Evolutionary conservation across 2,888 invertebrate species (phyloP), one percentile per base, ranked within the genome.

Genomic region (Drepana falcataria): DNA sequence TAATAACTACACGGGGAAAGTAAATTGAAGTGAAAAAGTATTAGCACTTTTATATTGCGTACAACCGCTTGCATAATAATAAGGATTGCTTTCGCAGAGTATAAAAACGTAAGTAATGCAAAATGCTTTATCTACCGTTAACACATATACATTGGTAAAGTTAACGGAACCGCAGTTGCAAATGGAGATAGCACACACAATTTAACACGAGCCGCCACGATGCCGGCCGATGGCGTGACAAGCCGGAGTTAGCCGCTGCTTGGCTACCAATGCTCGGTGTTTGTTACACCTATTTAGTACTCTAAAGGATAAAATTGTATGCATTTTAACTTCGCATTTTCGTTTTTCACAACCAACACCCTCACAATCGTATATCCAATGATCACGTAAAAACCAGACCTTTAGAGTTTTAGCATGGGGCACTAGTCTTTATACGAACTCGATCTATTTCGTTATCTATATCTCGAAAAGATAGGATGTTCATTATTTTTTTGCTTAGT

Each of bases 151-250:
- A 66, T 67, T 65, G 53, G 65, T 69, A 65, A 21, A 65, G 68
- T 67, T 74, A 71, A 71, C 66, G 57, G 56, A 47, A 60, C 69
- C 60, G 65, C 62, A 59, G 68, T 75, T 75, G 73, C 69, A 71
- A 83, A 85, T 83, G 75, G 74, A 85, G 85, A 85, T 83, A 81
- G 76, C 74, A 79, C 79, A 82, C 79, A 84, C 83, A 83, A 84
- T 85, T 85, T 81, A 85, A 79, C 81, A 79, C 75, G 49, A 63
- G 64, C 74, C 70, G 75, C 74, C 77, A 76, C 70, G 62, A 59
- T 62, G 53, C 68, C 59, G 61, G 67, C 63, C 59, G 68, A 67
- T 85, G 73, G 87, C 88, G 88, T 88, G 88, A 81, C 85, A 81
- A 63, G 64, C 60, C 68, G 79, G 76, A 77, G 85, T 87, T 87